Percentiles rank a stretch among this genome's conserved stretches.
Evolutionary conservation across 2,113 vertebrate genomes (phyloP).

Genomic region (Erythrolamprus reginae): DNA sequence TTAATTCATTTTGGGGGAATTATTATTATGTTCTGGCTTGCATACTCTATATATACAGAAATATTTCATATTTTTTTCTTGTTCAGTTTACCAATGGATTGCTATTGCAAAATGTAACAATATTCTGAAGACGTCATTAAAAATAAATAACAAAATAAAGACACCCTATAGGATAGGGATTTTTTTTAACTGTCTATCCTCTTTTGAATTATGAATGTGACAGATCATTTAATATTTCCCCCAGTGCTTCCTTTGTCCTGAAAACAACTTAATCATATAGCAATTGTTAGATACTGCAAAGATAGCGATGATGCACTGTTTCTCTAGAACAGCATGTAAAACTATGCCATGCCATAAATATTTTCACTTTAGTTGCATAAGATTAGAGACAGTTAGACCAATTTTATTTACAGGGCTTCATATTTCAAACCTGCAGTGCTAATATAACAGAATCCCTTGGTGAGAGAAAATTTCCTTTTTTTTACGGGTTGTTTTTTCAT

Average conservation of each 20-base stretch:
- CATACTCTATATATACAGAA: neutral
- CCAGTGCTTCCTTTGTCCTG: constrained; percentile 3
- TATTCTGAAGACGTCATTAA: constrained; percentile 8
- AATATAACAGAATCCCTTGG: neutral
- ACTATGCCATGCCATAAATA: constrained; percentile 11
- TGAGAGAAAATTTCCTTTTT: neutral
- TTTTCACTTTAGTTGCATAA: neutral
- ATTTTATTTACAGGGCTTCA: neutral
- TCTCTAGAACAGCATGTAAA: neutral
- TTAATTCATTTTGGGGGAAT: constrained; percentile 2
- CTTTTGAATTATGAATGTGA: neutral
- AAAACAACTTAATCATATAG: constrained; percentile 11
- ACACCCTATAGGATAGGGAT: neutral
- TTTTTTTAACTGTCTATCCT: constrained; percentile 13
- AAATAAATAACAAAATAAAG: constrained; percentile 2
- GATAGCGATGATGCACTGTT: neutral
- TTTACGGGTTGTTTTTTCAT: neutral
- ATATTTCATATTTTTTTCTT: neutral
- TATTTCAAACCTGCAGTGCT: neutral
- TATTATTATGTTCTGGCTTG: neutral
- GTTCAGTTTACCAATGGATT: constrained; percentile 11
- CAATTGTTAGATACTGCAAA: constrained; percentile 10
- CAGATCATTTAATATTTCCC: neutral
- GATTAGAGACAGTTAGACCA: neutral
- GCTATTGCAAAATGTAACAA: constrained; percentile 9